phyloP scores from a whole-genome alignment of 2,113 vertebrate species.

The Seriola quinqueradiata region DNA sequence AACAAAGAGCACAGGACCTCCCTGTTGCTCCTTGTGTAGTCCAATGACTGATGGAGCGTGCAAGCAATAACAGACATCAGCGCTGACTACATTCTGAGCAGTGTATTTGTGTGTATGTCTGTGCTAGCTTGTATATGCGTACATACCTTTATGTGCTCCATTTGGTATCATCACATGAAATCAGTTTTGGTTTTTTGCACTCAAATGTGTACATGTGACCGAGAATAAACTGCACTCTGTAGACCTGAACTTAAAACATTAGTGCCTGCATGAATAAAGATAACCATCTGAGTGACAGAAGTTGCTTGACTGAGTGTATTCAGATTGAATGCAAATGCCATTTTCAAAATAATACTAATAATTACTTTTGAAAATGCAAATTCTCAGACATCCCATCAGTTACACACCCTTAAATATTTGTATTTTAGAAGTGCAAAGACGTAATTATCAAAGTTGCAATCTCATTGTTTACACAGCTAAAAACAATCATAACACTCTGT shows the following conservation, averaged over 20 bases:
- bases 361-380: neutral
- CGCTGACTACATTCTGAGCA: constrained; percentile 59
- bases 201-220: neutral
- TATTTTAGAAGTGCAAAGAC: constrained; percentile 7
- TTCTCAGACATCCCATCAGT: neutral
- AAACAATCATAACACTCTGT: neutral
- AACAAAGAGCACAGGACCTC: constrained; percentile 78
- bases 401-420: neutral
- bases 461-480: neutral
- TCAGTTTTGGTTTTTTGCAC: constrained; percentile 1
- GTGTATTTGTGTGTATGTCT: constrained; percentile 37
- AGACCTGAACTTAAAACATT: neutral
- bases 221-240: neutral
- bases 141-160: constrained; percentile 31
- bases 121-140: constrained; percentile 22
- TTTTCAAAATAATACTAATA: neutral
- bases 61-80: constrained; percentile 65
- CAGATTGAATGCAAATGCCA: neutral
- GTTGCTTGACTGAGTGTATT: neutral
- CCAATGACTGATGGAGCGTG: constrained; percentile 72
- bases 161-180: constrained; percentile 41
- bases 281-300: neutral
- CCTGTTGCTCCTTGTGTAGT: constrained; percentile 59
- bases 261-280: neutral
- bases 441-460: neutral